Evolutionary conservation across 2,888 invertebrate species (phyloP).

Genomic region (Brachylomia viminalis): DNA sequence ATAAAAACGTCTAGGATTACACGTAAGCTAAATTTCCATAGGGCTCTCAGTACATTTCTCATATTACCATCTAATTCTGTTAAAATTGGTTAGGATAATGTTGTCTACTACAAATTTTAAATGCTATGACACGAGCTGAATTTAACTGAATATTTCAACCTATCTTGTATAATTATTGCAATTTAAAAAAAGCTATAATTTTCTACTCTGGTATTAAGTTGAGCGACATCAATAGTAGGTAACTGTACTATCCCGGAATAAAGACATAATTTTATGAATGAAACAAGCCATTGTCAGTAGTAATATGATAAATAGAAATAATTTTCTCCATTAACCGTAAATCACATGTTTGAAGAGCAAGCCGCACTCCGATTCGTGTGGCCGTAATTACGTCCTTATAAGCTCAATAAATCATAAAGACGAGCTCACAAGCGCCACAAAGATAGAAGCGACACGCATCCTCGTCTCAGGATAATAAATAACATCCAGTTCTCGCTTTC

Average conservation of each 20-base stretch:
- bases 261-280: slow-evolving; percentile 34
- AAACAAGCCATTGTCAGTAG: slow-evolving; percentile 23
- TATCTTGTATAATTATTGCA: neutral
- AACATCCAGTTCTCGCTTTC: slow-evolving; percentile 89
- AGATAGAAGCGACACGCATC: slow-evolving; percentile 88
- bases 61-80: slow-evolving; percentile 40
- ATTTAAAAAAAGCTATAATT: neutral
- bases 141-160: neutral
- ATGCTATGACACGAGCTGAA: neutral
- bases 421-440: slow-evolving; percentile 88
- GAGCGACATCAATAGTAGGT: neutral
- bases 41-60: slow-evolving; percentile 43
- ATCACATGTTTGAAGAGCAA: slow-evolving; percentile 51
- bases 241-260: neutral
- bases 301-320: slow-evolving; percentile 36
- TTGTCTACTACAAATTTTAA: neutral
- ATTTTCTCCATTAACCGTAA: slow-evolving; percentile 44
- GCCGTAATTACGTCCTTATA: slow-evolving; percentile 88
- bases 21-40: slow-evolving; percentile 57
- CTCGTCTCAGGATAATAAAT: slow-evolving; percentile 88
- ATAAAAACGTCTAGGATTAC: slow-evolving; percentile 63
- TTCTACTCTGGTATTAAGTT: neutral
- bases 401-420: slow-evolving; percentile 87
- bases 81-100: slow-evolving; percentile 13
- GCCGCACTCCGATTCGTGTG: slow-evolving; percentile 72